These are phyloP conservation scores for Brassicogethes aeneus DNA, from an alignment of 2,888 invertebrate species.

Conservation along the genomic window DNA sequence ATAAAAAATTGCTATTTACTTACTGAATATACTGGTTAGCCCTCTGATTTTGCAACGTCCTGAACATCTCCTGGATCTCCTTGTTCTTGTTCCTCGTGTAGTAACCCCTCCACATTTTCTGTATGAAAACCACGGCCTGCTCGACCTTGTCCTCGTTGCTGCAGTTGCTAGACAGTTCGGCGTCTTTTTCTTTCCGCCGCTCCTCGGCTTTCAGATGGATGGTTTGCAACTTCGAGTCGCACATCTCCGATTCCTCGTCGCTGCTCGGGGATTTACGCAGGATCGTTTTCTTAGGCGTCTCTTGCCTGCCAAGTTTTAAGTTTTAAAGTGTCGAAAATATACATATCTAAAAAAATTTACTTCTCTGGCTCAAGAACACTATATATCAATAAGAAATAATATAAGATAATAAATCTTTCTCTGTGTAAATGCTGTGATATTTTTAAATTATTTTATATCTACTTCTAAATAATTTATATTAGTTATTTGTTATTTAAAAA, in stretches of 20 bases:
- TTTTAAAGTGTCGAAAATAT: too few species aligned
- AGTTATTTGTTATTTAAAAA: too few species aligned
- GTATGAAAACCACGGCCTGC: slow-evolving; percentile 67
- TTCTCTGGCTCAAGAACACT: too few species aligned
- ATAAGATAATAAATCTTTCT: too few species aligned
- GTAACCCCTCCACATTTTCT: slow-evolving; percentile 81
- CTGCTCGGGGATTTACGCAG: slow-evolving; percentile 38
- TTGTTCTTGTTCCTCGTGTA: slow-evolving; percentile 65
- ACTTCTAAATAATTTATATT: too few species aligned
- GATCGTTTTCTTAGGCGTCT: slow-evolving; percentile 21
- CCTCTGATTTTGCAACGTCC: slow-evolving; percentile 65
- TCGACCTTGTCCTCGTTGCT: slow-evolving; percentile 37
- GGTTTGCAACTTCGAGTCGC: slow-evolving; percentile 56
- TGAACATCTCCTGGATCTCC: slow-evolving; percentile 51
- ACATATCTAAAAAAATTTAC: too few species aligned
- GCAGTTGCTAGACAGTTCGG: slow-evolving; percentile 26
- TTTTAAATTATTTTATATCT: too few species aligned
- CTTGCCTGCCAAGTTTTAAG: slow-evolving; percentile 17
- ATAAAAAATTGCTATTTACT: too few species aligned
- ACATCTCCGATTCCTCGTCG: slow-evolving; percentile 59
- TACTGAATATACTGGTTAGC: slow-evolving; percentile 79
- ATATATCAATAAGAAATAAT: too few species aligned
- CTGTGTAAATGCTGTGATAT: too few species aligned
- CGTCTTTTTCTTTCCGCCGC: slow-evolving; percentile 30
- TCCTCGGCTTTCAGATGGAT: slow-evolving; percentile 54